phyloP scores from a whole-genome alignment of 2,888 invertebrate species.

The Lithosia quadra region DNA sequence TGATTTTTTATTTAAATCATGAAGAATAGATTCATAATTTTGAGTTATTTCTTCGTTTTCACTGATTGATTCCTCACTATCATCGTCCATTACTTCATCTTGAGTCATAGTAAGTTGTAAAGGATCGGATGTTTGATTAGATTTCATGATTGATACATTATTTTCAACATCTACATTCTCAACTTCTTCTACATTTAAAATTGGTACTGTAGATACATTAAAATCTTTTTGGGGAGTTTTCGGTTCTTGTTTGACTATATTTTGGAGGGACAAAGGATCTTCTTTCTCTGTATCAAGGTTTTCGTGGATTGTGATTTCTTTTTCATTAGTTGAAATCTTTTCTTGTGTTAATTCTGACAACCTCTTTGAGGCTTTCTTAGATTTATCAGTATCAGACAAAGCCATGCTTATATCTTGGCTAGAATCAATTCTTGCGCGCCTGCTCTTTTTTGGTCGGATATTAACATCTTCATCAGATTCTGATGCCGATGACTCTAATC shows the following conservation, averaged over 20 bases:
- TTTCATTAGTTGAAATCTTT: constrained; percentile 64
- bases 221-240: constrained; percentile 69
- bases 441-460: constrained; percentile 60
- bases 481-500: constrained; percentile 63
- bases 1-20: constrained; percentile 63
- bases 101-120: constrained; percentile 56
- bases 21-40: constrained; percentile 74
- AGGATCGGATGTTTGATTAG: constrained; percentile 68
- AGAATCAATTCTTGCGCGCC: constrained; percentile 71
- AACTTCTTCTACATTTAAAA: constrained; percentile 62
- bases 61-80: constrained; percentile 59
- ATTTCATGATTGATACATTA: constrained; percentile 60
- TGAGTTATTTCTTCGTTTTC: constrained; percentile 75
- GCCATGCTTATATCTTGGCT: constrained; percentile 57
- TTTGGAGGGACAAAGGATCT: constrained; percentile 66
- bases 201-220: constrained; percentile 61
- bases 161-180: constrained; percentile 65
- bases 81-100: constrained; percentile 44
- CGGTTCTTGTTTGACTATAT: constrained; percentile 67
- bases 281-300: constrained; percentile 51
- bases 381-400: constrained; percentile 45
- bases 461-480: constrained; percentile 63
- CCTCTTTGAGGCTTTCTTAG: constrained; percentile 51
- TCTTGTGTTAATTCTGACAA: constrained; percentile 62
- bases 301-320: constrained; percentile 69